A percentile compares a stretch with the other conserved stretches of the same genome.
Evolutionary conservation across 1,140 invertebrate species (phyloP).

Genomic region (Wasmannia auropunctata): DNA sequence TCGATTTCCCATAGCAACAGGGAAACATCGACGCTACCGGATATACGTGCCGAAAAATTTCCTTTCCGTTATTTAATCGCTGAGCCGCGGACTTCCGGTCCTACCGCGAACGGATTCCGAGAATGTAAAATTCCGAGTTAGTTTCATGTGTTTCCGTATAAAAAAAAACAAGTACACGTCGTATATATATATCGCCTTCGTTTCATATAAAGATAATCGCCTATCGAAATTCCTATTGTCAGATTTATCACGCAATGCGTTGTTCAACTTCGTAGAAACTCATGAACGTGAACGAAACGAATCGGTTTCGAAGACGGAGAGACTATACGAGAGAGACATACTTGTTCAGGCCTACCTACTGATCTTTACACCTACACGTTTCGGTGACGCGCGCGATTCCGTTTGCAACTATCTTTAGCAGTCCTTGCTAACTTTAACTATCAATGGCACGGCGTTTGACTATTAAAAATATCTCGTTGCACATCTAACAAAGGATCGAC

Average conservation of each 20-base stretch:
- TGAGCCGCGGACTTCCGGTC: background rate
- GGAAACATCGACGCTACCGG: slow-evolving; percentile 12
- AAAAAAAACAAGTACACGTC: background rate
- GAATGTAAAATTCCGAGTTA: background rate
- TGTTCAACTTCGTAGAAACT: background rate
- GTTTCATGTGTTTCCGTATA: background rate
- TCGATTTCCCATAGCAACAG: slow-evolving; percentile 67
- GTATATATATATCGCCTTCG: background rate
- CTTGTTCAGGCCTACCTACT: background rate
- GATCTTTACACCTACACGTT: slow-evolving; percentile 5
- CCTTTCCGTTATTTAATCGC: background rate
- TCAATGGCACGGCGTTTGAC: background rate
- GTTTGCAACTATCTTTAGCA: background rate
- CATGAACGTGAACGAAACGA: background rate
- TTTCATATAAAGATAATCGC: background rate
- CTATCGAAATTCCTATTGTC: background rate
- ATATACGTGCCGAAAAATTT: slow-evolving; percentile 17
- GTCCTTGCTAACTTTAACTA: background rate
- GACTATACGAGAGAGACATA: slow-evolving; percentile 23
- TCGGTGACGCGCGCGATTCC: background rate
- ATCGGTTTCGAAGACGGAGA: slow-evolving; percentile 23
- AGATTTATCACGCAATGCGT: background rate
- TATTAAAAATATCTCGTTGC: background rate
- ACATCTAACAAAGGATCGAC: background rate
- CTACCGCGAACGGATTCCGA: background rate